Percentiles rank a stretch among this genome's conserved stretches.
Conservation (phyloP, 2,888 invertebrate genomes). For the Cyaniris semiargus region DNA sequence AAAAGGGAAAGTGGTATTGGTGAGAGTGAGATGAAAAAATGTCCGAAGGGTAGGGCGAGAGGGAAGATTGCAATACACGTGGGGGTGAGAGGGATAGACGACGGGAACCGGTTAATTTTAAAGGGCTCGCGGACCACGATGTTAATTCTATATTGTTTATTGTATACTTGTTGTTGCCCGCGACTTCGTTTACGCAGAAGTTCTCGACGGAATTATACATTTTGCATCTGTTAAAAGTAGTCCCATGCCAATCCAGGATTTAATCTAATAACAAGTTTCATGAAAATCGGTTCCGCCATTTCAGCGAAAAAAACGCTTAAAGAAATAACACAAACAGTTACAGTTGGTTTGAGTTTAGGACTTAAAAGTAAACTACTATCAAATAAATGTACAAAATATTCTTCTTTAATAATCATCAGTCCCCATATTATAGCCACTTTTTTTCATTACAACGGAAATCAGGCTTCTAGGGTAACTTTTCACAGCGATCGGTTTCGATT, state of each 20-base stretch:
- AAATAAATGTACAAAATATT: too few species aligned
- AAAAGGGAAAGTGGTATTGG: conserved; percentile 79
- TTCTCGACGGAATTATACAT: not conserved
- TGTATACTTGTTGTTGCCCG: conserved; percentile 42
- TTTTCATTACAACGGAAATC: too few species aligned
- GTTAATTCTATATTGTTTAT: conserved; percentile 48
- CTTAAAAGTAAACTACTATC: not conserved
- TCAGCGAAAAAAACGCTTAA: not conserved
- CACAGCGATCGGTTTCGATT: too few species aligned
- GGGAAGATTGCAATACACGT: conserved; percentile 41
- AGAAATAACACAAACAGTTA: not conserved
- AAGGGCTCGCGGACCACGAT: conserved; percentile 72
- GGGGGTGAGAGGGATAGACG: conserved; percentile 49
- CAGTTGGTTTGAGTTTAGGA: not conserved
- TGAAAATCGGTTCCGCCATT: not conserved
- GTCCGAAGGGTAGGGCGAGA: conserved; percentile 66
- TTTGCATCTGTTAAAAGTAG: not conserved
- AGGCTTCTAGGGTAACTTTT: not conserved
- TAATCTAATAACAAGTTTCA: not conserved
- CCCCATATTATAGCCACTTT: too few species aligned
- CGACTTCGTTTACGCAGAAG: not conserved
- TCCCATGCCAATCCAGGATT: not conserved
- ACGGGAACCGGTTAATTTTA: conserved; percentile 77
- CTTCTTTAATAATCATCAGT: too few species aligned
- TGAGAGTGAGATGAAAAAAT: conserved; percentile 79